A percentile compares a stretch with the other conserved stretches of the same genome.
These are phyloP conservation scores for Cristatella mucedo DNA, from an alignment of 2,888 invertebrate genomes.

Conservation along the genomic window DNA sequence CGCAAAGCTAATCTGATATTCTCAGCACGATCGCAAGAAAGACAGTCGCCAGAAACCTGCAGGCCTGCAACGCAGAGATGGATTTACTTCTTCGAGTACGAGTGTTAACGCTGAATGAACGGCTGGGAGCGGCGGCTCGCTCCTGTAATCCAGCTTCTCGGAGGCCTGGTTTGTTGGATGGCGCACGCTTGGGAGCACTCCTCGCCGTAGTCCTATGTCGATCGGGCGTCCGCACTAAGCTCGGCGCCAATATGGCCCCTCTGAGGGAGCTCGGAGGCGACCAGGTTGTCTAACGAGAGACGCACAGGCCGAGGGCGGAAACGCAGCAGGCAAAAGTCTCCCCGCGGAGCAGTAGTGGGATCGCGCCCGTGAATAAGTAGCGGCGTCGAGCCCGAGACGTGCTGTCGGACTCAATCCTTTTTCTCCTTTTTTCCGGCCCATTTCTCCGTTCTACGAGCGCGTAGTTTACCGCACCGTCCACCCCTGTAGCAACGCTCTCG, in stretches of 20 bases:
- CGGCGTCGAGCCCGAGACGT: conserved; percentile 58
- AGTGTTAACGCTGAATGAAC: too few species aligned
- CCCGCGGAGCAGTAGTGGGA: conserved; percentile 97
- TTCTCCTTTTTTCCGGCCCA: too few species aligned
- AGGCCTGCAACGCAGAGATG: too few species aligned
- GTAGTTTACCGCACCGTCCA: too few species aligned
- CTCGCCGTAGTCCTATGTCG: conserved; percentile 53
- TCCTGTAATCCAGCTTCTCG: conserved; percentile 96
- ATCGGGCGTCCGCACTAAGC: conserved; percentile 81
- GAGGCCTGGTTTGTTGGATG: conserved; percentile 78
- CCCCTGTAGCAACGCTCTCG: too few species aligned
- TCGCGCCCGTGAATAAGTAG: conserved; percentile 87
- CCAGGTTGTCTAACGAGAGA: conserved; percentile 93
- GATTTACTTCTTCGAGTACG: too few species aligned
- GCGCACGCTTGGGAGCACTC: conserved; percentile 74
- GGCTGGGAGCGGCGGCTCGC: conserved; percentile 85
- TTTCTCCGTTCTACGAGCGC: too few species aligned
- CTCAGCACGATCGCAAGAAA: too few species aligned
- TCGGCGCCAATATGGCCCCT: conserved; percentile 85
- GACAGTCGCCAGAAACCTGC: too few species aligned
- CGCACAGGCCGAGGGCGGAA: conserved; percentile 96
- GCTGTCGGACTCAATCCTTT: conserved; percentile 60
- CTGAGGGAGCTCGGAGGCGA: conserved; percentile 62
- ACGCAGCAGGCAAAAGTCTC: conserved; percentile 99
- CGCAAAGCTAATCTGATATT: too few species aligned